phyloP scores from a whole-genome alignment of 2,888 invertebrate species.

The Halictus quadricinctus region DNA sequence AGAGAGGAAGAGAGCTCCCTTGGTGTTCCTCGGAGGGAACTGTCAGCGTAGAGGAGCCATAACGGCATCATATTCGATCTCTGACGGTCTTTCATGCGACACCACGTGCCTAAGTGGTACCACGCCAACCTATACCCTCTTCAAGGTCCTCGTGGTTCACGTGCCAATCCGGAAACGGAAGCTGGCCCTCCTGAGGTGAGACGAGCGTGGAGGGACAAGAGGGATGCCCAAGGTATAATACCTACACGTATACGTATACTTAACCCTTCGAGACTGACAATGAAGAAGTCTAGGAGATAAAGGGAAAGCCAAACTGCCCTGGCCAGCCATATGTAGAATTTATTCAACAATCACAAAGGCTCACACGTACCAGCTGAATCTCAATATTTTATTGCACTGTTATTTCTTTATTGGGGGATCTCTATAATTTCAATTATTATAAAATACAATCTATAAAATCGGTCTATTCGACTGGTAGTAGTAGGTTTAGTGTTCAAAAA shows the following conservation, averaged over 20 bases:
- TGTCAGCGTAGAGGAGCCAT: conserved; percentile 51
- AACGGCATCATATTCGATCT: conserved; percentile 51
- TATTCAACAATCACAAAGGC: neutral
- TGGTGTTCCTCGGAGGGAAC: conserved; percentile 63
- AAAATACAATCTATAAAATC: no score
- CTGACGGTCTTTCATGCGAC: conserved; percentile 73
- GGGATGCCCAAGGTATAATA: conserved; percentile 60
- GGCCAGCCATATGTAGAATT: neutral
- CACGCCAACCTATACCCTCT: conserved; percentile 74
- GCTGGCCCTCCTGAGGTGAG: conserved; percentile 71
- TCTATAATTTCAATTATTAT: no score
- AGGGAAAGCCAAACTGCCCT: conserved; percentile 47
- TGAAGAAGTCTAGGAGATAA: conserved; percentile 36
- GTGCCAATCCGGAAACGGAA: conserved; percentile 81
- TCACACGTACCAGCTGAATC: neutral
- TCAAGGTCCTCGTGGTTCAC: conserved; percentile 73
- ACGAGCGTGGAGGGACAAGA: conserved; percentile 54
- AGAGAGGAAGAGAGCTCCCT: conserved; percentile 38
- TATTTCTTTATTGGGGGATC: no score
- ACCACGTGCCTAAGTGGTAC: conserved; percentile 81
- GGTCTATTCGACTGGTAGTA: no score
- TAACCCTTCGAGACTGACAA: conserved; percentile 76
- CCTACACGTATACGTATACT: conserved; percentile 44
- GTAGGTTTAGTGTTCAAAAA: no score
- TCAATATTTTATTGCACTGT: neutral